A percentile compares a stretch with the other conserved stretches of the same genome.
Conservation (phyloP, 2,888 invertebrate genomes). For the Lampropteryx suffumata region DNA sequence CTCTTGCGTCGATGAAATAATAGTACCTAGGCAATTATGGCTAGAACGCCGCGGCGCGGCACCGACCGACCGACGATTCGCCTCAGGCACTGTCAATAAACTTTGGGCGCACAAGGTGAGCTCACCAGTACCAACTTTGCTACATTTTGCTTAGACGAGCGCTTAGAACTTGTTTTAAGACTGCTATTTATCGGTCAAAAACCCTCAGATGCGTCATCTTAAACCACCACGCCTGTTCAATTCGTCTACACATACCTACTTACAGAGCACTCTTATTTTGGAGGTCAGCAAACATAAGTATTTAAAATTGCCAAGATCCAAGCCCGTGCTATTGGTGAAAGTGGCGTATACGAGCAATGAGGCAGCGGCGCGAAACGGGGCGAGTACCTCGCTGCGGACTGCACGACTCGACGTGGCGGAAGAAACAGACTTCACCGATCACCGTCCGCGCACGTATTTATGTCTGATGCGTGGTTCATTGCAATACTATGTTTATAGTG, state of each 20-base stretch:
- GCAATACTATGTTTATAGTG: conserved; percentile 49
- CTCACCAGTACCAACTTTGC: conserved; percentile 48
- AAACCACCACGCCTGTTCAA: conserved; percentile 7
- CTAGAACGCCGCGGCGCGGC: conserved; percentile 39
- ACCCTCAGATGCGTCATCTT: conserved; percentile 17
- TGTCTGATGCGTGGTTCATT: conserved; percentile 47
- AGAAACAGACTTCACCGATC: conserved; percentile 64
- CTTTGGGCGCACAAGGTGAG: conserved; percentile 74
- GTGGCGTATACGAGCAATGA: conserved; percentile 73
- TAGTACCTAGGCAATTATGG: conserved; percentile 25
- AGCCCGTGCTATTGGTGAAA: conserved; percentile 73
- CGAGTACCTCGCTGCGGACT: conserved; percentile 51
- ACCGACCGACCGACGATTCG: conserved; percentile 29
- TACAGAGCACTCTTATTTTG: conserved; percentile 36
- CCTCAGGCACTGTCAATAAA: conserved; percentile 79
- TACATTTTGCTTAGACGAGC: conserved; percentile 53
- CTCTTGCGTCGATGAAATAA: conserved; percentile 9
- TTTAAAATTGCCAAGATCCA: conserved; percentile 55
- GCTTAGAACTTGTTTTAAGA: conserved; percentile 42
- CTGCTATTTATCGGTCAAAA: conserved; percentile 42
- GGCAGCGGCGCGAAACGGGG: conserved; percentile 78
- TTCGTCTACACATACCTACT: conserved; percentile 25
- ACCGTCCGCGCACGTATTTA: conserved; percentile 54
- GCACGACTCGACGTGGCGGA: conserved; percentile 74
- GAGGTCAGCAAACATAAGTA: conserved; percentile 62